These are phyloP conservation scores for Lates japonicus DNA, from an alignment of 2,797 vertebrate genomes.

Conservation along the genomic window DNA sequence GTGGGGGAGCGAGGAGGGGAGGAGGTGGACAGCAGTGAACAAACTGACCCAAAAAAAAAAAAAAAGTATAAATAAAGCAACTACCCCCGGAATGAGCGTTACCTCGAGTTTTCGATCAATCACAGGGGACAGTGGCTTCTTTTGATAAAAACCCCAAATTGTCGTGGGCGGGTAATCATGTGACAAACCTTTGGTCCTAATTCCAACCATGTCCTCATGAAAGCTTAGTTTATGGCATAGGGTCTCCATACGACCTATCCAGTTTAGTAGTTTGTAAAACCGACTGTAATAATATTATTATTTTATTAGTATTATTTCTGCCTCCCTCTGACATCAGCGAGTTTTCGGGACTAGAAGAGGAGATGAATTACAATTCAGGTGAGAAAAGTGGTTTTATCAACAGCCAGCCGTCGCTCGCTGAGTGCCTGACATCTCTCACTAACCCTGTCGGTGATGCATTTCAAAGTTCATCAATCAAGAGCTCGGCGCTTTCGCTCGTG, in stretches of 20 bases:
- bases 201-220: slow-evolving; percentile 98
- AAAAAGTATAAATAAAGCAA: slow-evolving; percentile 96
- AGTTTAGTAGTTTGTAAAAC: slow-evolving; percentile 94
- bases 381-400: slow-evolving; percentile 99
- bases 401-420: slow-evolving; percentile 99
- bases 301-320: slow-evolving; percentile 46
- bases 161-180: slow-evolving; percentile 99
- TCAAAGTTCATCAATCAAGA: slow-evolving; percentile 99
- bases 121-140: slow-evolving; percentile 99
- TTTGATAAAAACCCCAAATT: slow-evolving; percentile 99
- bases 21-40: slow-evolving; percentile 55
- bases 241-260: slow-evolving; percentile 96
- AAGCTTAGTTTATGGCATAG: slow-evolving; percentile 98
- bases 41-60: slow-evolving; percentile 85
- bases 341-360: slow-evolving; percentile 91
- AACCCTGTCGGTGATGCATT: slow-evolving; percentile 99
- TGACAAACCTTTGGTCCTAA: slow-evolving; percentile 99
- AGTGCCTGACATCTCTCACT: slow-evolving; percentile 99
- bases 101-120: slow-evolving; percentile 98
- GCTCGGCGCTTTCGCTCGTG: slow-evolving; percentile 97
- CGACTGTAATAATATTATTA: no score
- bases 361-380: slow-evolving; percentile 99
- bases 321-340: slow-evolving; percentile 87
- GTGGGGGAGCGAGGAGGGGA: background rate
- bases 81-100: slow-evolving; percentile 95